Percentiles rank a stretch among this genome's conserved stretches.
These are phyloP conservation scores for Lycaon pictus DNA, from an alignment of 2,113 vertebrate species.

Conservation along the genomic window DNA sequence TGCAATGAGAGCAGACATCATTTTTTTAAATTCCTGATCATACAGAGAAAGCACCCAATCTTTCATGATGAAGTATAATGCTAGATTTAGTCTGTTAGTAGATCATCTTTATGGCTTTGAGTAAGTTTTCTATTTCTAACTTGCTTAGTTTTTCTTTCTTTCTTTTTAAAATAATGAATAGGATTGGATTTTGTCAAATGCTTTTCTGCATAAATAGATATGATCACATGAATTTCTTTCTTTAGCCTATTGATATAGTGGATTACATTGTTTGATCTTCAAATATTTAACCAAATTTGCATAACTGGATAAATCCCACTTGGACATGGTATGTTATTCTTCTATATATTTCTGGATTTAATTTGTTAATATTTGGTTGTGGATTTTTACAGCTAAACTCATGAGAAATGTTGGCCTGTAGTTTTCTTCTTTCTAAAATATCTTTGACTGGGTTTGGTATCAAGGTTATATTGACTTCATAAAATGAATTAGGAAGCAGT, in stretches of 20 bases:
- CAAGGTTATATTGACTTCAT: background rate
- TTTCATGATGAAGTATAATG: background rate
- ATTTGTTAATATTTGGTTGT: background rate
- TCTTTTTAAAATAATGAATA: background rate
- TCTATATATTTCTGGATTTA: background rate
- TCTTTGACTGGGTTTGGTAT: background rate
- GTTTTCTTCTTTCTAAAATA: background rate
- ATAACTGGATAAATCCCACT: background rate
- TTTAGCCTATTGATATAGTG: background rate
- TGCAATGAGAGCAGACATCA: background rate
- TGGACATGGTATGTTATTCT: background rate
- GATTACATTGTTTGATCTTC: background rate
- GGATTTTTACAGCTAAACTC: background rate
- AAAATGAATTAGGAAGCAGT: background rate
- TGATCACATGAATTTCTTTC: background rate
- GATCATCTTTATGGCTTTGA: background rate
- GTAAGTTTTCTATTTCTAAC: background rate
- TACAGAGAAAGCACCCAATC: background rate
- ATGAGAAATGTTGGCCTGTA: background rate
- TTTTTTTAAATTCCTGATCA: background rate
- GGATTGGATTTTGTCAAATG: background rate
- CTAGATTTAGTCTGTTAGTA: background rate
- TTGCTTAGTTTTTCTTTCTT: background rate
- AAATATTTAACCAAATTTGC: slow-evolving; percentile 1
- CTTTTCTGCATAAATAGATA: background rate